These are phyloP conservation scores for Drosophila borborema DNA, from an alignment of 2,888 invertebrate genomes.

Conservation along the genomic window DNA sequence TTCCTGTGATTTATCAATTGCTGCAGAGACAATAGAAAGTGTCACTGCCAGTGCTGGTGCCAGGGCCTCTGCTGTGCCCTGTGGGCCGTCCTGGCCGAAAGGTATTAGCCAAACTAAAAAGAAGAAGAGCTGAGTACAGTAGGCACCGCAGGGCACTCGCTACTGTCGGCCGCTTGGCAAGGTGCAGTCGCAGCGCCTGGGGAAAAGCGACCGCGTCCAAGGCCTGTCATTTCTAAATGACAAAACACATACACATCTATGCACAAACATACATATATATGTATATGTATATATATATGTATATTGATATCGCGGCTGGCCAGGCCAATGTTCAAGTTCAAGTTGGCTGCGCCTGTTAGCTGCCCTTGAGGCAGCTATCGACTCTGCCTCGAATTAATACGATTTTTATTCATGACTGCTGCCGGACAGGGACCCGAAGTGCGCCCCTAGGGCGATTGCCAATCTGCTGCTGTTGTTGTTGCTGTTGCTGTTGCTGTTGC, in stretches of 20 bases:
- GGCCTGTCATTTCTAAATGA: conserved; percentile 73
- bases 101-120: background rate
- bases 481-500: background rate
- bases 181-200: conserved; percentile 53
- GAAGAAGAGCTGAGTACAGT: conserved; percentile 53
- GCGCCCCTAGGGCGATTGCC: conserved; percentile 71
- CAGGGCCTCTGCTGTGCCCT: too few relatives aligned
- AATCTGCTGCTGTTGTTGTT: conserved; percentile 54
- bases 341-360: conserved; percentile 49
- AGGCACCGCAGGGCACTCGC: conserved; percentile 28
- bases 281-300: conserved; percentile 2
- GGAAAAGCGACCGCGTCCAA: conserved; percentile 42
- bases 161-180: conserved; percentile 30
- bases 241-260: conserved; percentile 13
- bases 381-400: conserved; percentile 76
- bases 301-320: background rate
- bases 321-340: conserved; percentile 48
- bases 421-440: conserved; percentile 34
- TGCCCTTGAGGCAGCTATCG: conserved; percentile 58
- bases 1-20: conserved; percentile 67
- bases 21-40: conserved; percentile 68
- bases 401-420: conserved; percentile 79
- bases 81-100: conserved; percentile 35
- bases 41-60: conserved; percentile 40
- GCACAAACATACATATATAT: background rate